A percentile compares a stretch with the other conserved stretches of the same genome.
phyloP scores from a whole-genome alignment of 2,888 invertebrate genomes.

The Conistra vaccinii region DNA sequence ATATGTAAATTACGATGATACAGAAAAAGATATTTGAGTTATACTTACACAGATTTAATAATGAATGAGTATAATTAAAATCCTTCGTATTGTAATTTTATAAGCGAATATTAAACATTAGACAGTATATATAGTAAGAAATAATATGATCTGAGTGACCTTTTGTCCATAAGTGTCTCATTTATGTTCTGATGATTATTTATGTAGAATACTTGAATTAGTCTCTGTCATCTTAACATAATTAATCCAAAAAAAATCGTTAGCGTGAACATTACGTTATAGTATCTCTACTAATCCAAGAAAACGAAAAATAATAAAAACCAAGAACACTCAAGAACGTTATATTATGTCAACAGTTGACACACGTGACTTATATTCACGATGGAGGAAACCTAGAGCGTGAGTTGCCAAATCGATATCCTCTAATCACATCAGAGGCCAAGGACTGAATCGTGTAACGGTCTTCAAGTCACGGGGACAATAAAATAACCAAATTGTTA shows the following conservation, averaged over 20 bases:
- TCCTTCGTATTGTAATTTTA: conserved; percentile 79
- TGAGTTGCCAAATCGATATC: conserved; percentile 34
- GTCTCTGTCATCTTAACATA: not conserved
- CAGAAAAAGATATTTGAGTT: conserved; percentile 89
- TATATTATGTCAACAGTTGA: not conserved
- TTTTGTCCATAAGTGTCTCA: not conserved
- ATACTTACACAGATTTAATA: conserved; percentile 86
- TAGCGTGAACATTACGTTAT: not conserved
- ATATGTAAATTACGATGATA: conserved; percentile 90
- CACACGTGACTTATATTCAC: not conserved
- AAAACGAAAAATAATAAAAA: not conserved
- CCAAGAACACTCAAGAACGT: no score
- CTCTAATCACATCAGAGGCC: conserved; percentile 23
- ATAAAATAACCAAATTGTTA: conserved; percentile 42
- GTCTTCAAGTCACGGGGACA: conserved; percentile 17
- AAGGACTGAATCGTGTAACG: conserved; percentile 33
- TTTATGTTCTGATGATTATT: not conserved
- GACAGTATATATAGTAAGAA: not conserved
- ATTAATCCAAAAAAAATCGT: no score
- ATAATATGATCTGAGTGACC: not conserved
- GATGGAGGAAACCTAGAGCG: not conserved
- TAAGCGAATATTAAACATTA: conserved; percentile 63
- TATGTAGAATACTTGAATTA: not conserved
- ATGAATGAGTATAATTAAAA: conserved; percentile 87
- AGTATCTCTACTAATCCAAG: not conserved